These are phyloP conservation scores for Myiopsitta monachus DNA, from an alignment of 2,113 vertebrate species.

Conservation along the genomic window DNA sequence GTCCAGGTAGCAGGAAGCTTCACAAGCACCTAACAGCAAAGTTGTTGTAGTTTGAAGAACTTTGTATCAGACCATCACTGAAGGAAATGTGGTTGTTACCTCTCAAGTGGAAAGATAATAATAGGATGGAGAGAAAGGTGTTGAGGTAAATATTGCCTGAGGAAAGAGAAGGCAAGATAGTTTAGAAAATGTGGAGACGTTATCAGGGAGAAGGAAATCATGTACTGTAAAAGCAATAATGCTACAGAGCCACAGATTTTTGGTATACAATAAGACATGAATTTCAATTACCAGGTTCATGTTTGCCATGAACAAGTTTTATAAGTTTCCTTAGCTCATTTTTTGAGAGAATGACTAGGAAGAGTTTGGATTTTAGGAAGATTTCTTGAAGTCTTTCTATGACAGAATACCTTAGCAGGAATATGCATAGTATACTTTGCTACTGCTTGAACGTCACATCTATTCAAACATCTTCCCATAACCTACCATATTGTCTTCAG, in stretches of 20 bases:
- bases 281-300: background rate
- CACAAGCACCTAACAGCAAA: accelerated
- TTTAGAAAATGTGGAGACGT: background rate
- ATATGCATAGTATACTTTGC: background rate
- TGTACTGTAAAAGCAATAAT: background rate
- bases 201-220: background rate
- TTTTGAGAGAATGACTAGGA: background rate
- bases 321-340: background rate
- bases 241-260: background rate
- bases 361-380: background rate
- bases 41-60: background rate
- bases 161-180: background rate
- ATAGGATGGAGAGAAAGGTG: background rate
- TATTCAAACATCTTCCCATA: background rate
- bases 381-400: background rate
- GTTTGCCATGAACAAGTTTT: background rate
- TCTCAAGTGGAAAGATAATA: background rate
- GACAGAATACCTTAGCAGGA: background rate
- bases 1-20: background rate
- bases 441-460: background rate
- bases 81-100: background rate
- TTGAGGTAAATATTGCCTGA: background rate
- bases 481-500: background rate
- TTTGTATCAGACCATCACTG: background rate
- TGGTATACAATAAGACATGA: background rate